phyloP scores from a whole-genome alignment of 2,113 vertebrate species.

The Microcebus jonahi region DNA sequence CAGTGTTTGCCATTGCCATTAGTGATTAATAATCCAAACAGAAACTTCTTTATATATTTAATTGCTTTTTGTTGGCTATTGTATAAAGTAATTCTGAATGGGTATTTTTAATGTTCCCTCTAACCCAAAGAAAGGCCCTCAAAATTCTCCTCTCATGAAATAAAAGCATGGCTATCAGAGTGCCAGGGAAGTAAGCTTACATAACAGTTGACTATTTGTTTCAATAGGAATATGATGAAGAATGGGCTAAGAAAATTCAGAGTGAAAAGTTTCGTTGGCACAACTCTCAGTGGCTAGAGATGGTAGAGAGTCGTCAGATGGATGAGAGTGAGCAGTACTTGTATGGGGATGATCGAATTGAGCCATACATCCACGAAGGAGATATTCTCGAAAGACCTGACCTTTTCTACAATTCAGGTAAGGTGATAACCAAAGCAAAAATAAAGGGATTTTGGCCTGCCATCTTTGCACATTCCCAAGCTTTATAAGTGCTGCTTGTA shows the following conservation, averaged over 20 bases:
- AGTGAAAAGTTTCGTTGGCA: conserved; percentile 95
- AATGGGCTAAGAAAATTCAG: conserved; percentile 95
- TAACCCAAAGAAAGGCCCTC: background rate
- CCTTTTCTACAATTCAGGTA: conserved; percentile 94
- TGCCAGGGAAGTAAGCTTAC: background rate
- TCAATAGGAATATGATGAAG: conserved; percentile 93
- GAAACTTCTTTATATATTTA: background rate
- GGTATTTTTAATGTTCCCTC: conserved; percentile 1
- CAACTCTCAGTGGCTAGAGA: conserved; percentile 97
- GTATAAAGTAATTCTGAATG: background rate
- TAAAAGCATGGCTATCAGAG: background rate
- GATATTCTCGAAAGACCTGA: conserved; percentile 93
- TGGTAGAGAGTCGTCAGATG: conserved; percentile 93
- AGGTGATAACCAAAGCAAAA: conserved; percentile 19
- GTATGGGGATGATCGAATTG: conserved; percentile 89
- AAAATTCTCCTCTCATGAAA: background rate
- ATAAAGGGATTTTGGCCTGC: background rate
- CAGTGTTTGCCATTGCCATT: background rate
- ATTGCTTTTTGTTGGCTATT: background rate
- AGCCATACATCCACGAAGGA: conserved; percentile 90
- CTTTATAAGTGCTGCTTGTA: background rate
- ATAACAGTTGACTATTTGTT: background rate
- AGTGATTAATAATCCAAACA: background rate
- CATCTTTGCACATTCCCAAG: background rate
- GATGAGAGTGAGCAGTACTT: conserved; percentile 91